Evolutionary conservation across 2,113 vertebrate species (phyloP).

Genomic region (Hyperopisus bebe): DNA sequence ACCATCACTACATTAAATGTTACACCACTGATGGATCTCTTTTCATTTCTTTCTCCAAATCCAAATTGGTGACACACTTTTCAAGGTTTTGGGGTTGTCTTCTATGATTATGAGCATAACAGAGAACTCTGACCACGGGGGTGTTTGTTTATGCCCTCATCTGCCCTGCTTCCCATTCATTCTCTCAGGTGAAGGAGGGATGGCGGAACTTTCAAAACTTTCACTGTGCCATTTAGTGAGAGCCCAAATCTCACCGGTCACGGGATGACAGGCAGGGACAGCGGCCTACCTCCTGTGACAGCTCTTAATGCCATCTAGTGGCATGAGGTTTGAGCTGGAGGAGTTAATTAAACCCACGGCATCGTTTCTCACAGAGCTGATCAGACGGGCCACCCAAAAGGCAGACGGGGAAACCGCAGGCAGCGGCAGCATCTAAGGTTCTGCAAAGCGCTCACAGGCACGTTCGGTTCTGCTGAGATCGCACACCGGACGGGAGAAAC

Average conservation of each 20-base stretch:
- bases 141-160: not conserved
- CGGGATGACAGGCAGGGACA: not conserved
- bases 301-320: conserved; percentile 26
- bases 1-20: not conserved
- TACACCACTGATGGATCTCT: not conserved
- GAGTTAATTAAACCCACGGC: conserved; percentile 19
- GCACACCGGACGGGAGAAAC: conserved; percentile 11
- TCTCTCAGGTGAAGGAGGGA: not conserved
- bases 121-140: not conserved
- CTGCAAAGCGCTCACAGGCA: conserved; percentile 16
- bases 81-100: not conserved
- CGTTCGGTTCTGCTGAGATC: conserved; percentile 24
- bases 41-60: not conserved
- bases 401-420: conserved; percentile 12
- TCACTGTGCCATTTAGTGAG: not conserved
- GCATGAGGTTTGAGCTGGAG: conserved; percentile 15
- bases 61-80: not conserved
- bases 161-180: not conserved
- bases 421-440: not conserved
- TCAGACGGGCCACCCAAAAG: conserved; percentile 11
- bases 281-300: not conserved
- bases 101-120: not conserved
- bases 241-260: not conserved
- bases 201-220: not conserved
- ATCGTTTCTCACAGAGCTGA: not conserved